A percentile compares a stretch with the other conserved stretches of the same genome.
phyloP scores from a whole-genome alignment of 2,888 invertebrate genomes.

The Parnassius apollo region DNA sequence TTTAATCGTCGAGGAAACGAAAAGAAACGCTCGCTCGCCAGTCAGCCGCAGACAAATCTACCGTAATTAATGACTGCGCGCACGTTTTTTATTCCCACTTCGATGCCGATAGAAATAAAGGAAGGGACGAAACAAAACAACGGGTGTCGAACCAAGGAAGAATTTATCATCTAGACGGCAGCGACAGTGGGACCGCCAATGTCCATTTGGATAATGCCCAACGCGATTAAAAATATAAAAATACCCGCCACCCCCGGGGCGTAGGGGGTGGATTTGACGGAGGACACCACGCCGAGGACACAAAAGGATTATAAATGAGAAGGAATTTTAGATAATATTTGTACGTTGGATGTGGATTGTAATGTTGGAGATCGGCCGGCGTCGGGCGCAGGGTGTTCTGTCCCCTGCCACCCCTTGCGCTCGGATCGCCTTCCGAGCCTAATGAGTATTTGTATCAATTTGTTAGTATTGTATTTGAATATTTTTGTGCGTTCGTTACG shows the following conservation, averaged over 20 bases:
- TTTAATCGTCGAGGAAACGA: constrained; percentile 68
- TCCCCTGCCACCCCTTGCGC: constrained; percentile 32
- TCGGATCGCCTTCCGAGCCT: constrained; percentile 48
- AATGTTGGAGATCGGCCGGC: constrained; percentile 55
- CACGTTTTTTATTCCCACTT: constrained; percentile 58
- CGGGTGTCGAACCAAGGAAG: constrained; percentile 79
- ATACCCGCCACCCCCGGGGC: constrained; percentile 58
- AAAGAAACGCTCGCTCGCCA: constrained; percentile 62
- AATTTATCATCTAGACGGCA: constrained; percentile 80
- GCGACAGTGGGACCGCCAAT: constrained; percentile 75
- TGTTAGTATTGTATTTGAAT: constrained; percentile 82
- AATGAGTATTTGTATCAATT: constrained; percentile 82
- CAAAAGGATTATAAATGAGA: constrained; percentile 83
- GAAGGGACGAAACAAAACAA: constrained; percentile 75
- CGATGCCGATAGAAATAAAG: constrained; percentile 68
- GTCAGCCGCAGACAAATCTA: constrained; percentile 75
- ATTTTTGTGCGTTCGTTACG: constrained; percentile 79
- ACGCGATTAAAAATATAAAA: constrained; percentile 82
- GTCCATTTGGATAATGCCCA: constrained; percentile 82
- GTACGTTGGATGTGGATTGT: constrained; percentile 81
- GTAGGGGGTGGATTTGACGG: constrained; percentile 64
- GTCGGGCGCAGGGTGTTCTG: constrained; percentile 33
- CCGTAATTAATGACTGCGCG: constrained; percentile 76
- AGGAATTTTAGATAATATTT: constrained; percentile 82
- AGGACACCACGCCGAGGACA: constrained; percentile 80